A percentile compares a stretch with the other conserved stretches of the same genome.
These are phyloP conservation scores for Drosophila stalkeri DNA, from an alignment of 2,888 invertebrate genomes.

Conservation along the genomic window DNA sequence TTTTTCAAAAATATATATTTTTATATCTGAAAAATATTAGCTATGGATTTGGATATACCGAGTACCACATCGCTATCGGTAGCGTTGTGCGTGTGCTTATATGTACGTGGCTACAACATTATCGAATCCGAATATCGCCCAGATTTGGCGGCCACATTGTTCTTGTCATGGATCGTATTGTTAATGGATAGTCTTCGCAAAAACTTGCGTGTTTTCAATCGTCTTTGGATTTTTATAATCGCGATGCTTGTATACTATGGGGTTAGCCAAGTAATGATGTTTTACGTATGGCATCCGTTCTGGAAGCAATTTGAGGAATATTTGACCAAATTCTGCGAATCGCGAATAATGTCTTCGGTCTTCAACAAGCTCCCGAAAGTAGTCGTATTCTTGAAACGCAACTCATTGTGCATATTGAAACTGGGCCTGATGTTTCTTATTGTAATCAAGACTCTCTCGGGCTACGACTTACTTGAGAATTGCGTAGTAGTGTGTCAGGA, in stretches of 20 bases:
- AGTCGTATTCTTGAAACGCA: background rate
- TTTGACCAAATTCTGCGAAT: background rate
- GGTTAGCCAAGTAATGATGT: background rate
- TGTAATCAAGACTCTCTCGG: background rate
- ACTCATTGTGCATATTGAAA: background rate
- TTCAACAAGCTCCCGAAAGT: background rate
- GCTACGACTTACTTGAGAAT: accelerated
- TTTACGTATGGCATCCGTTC: background rate
- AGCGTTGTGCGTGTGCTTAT: background rate
- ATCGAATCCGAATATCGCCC: accelerated
- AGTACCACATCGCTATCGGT: background rate
- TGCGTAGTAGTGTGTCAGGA: background rate
- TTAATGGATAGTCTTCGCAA: background rate
- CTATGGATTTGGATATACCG: background rate
- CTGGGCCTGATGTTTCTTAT: background rate
- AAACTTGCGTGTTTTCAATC: background rate
- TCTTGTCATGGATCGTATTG: background rate
- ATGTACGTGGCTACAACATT: background rate
- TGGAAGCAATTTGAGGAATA: accelerated
- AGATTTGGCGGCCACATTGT: background rate
- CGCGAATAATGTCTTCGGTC: background rate
- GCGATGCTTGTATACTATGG: background rate
- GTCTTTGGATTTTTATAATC: background rate
- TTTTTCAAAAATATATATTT: no score
- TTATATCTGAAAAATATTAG: background rate